Evolutionary conservation across 2,888 invertebrate genomes (phyloP), one percentile per base, ranked within the genome.

Genomic region (Acanthosoma haemorrhoidale): DNA sequence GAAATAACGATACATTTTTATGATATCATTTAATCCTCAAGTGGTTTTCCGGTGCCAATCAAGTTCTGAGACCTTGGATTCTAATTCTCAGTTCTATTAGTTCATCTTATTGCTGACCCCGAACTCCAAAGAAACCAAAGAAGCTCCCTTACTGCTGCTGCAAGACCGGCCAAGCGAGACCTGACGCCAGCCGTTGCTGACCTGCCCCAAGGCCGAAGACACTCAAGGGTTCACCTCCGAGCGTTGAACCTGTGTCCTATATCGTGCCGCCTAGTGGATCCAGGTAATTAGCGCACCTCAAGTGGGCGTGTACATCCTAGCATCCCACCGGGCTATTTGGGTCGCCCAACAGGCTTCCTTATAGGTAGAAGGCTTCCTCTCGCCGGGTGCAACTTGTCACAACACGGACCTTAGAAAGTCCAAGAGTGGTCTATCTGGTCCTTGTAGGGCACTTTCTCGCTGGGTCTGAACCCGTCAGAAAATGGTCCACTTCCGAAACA

Each of bases 131-230:
- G n/a, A n/a, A n/a, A n/a, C n/a, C n/a, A n/a, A n/a, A n/a, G n/a
- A n/a, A n/a, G n/a, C n/a, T n/a, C n/a, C n/a, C n/a, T n/a, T 5
- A 5, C 9, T n/a, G 51, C n/a, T 2, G 13, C 11, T 0, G 2
- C 2, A 21, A 43, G 13, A 43, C 11, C 4, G 51, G 25, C 51
- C n/a, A 25, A 21, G 25, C 2, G n/a, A 13, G 11, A 9, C 9
- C 32, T 6, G 32, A 32, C 32, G 1, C 18, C 2, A 9, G 15
- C 2, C 4, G 4, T 16, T 13, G 13, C 25, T 29, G 51, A 51
- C 51, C 51, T 51, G 51, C 51, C 51, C 29, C 51, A 51, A 51
- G 51, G 51, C 51, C 51, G 29, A n/a, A n/a, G n/a, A n/a, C n/a
- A n/a, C n/a, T n/a, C n/a, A n/a, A n/a, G n/a, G n/a, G 51, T 51